phyloP scores from a whole-genome alignment of 1,140 invertebrate species.

The Caenorhabditis elegans region WBcel235 BX284606.5:6800501-6801000 shows the following conservation, averaged over 20 bases:
- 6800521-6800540: background rate
- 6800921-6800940: too few relatives aligned
- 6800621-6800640: background rate
- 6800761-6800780: conserved; percentile 33
- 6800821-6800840: background rate
- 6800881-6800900: too few relatives aligned
- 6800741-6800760: conserved; percentile 10
- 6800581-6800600: background rate
- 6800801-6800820: background rate
- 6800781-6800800: conserved; percentile 1
- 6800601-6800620: background rate
- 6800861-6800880: too few relatives aligned
- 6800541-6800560: background rate
- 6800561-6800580: background rate
- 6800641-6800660: too few relatives aligned
- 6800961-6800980: too few relatives aligned
- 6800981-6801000: too few relatives aligned
- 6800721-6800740: background rate
- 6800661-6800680: background rate
- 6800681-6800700: background rate
- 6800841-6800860: too few relatives aligned
- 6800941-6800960: too few relatives aligned
- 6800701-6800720: background rate
- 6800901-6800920: too few relatives aligned
- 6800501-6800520: conserved; percentile 1